Conservation (phyloP, 2,888 invertebrate species). For the Zygogramma bicolorata region DNA sequence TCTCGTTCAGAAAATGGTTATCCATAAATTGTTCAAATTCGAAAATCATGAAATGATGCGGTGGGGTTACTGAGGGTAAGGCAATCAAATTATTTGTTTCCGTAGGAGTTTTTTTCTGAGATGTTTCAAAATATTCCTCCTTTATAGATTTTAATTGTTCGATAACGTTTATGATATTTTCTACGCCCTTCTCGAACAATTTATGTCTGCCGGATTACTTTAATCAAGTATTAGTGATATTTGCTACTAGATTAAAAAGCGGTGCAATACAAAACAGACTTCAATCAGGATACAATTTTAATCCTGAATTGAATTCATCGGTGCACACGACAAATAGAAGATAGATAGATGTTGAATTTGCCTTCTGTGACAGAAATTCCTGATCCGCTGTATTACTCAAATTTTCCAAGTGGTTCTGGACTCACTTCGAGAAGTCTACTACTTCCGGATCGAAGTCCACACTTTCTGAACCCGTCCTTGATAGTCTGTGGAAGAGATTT, state of each 20-base stretch:
- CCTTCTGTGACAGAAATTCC: too few relatives aligned
- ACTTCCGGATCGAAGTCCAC: neutral
- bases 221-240: too few relatives aligned
- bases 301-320: too few relatives aligned
- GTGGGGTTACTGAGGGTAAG: neutral
- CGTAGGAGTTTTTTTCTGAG: neutral
- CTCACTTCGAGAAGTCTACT: conserved; percentile 1
- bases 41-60: too few relatives aligned
- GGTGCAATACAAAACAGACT: too few relatives aligned
- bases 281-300: too few relatives aligned
- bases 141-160: neutral
- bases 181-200: too few relatives aligned
- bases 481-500: neutral
- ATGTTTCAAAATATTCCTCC: neutral
- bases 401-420: conserved; percentile 4
- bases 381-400: too few relatives aligned
- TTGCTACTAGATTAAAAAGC: too few relatives aligned
- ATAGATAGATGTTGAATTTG: too few relatives aligned
- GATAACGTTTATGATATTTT: neutral
- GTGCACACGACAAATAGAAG: too few relatives aligned
- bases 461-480: neutral
- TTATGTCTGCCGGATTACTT: too few relatives aligned
- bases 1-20: neutral
- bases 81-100: neutral
- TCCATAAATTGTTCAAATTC: neutral